Conservation (phyloP, 1,140 invertebrate species). For the Drosophila dunni region DNA sequence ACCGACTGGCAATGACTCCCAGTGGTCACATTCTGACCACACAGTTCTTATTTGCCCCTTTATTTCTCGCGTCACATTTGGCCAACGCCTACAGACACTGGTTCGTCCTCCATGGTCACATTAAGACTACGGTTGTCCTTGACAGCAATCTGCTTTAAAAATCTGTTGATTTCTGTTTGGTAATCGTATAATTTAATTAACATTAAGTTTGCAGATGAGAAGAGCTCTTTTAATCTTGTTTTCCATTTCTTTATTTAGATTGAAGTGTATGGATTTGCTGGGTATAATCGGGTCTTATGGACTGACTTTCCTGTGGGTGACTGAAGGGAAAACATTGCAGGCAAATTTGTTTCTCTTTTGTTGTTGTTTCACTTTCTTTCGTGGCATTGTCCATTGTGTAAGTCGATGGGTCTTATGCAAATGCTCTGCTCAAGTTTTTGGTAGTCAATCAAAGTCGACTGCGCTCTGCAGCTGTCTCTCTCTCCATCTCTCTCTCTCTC, state of each 20-base stretch:
- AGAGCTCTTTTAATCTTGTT: slow-evolving; percentile 8
- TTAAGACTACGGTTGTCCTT: slow-evolving; percentile 8
- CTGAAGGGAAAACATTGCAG: background rate
- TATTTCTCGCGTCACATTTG: background rate
- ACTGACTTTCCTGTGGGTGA: background rate
- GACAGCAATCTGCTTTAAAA: background rate
- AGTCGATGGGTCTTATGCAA: slow-evolving; percentile 69
- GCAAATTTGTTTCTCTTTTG: background rate
- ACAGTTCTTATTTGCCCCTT: background rate
- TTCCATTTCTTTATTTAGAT: slow-evolving; percentile 4
- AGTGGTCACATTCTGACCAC: background rate
- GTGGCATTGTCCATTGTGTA: slow-evolving; percentile 62
- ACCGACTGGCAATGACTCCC: slow-evolving; percentile 6
- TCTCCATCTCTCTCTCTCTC: background rate
- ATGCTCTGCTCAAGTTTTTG: slow-evolving; percentile 48
- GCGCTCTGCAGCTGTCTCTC: slow-evolving; percentile 26
- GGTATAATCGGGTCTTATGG: slow-evolving; percentile 11
- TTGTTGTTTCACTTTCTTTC: slow-evolving; percentile 32
- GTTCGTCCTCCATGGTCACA: slow-evolving; percentile 6
- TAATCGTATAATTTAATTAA: slow-evolving; percentile 23
- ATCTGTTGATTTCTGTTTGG: slow-evolving; percentile 1
- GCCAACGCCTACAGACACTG: background rate
- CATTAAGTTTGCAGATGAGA: slow-evolving; percentile 3
- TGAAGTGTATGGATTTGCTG: slow-evolving; percentile 2
- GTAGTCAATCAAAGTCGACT: slow-evolving; percentile 76